Percentiles rank a stretch among this genome's conserved stretches.
phyloP scores from a whole-genome alignment of 2,797 vertebrate species.

The Microctenopoma stevenorrisi region DNA sequence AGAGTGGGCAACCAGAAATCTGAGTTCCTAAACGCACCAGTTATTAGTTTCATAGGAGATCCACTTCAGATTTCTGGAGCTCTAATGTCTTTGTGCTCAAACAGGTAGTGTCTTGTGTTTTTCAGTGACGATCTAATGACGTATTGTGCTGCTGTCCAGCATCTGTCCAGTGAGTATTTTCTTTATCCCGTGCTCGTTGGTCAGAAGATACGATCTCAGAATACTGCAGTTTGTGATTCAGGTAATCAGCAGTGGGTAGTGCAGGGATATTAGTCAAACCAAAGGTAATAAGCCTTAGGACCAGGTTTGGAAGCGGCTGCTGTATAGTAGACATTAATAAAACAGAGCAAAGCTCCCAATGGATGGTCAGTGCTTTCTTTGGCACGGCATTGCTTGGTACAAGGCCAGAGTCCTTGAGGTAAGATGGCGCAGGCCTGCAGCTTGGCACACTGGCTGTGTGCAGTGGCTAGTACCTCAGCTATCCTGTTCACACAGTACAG shows the following conservation, averaged over 20 bases:
- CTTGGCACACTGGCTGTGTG: constrained; percentile 24
- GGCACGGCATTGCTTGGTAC: constrained; percentile 56
- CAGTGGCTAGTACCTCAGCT: constrained; percentile 20
- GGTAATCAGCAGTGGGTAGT: too few species aligned
- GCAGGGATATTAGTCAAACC: too few species aligned
- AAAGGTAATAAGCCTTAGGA: too few species aligned
- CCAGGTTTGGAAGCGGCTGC: too few species aligned
- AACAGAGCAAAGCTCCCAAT: constrained; percentile 23
- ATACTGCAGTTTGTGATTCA: too few species aligned
- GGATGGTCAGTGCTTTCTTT: constrained; percentile 30
- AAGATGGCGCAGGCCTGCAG: constrained; percentile 55
- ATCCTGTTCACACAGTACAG: constrained; percentile 43
- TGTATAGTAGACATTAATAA: background rate
- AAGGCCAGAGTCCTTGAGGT: constrained; percentile 72
- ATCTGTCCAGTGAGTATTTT: background rate
- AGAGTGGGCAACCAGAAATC: constrained; percentile 18
- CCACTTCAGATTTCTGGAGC: background rate
- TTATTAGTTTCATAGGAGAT: background rate
- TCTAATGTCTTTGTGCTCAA: background rate
- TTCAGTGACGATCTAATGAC: background rate
- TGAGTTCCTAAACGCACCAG: background rate
- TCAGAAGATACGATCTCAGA: too few species aligned
- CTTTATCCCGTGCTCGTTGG: background rate
- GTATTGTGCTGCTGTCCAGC: background rate
- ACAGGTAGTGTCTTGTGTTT: background rate